phyloP scores from a whole-genome alignment of 2,797 vertebrate genomes.

The Smutsia gigantea region DNA sequence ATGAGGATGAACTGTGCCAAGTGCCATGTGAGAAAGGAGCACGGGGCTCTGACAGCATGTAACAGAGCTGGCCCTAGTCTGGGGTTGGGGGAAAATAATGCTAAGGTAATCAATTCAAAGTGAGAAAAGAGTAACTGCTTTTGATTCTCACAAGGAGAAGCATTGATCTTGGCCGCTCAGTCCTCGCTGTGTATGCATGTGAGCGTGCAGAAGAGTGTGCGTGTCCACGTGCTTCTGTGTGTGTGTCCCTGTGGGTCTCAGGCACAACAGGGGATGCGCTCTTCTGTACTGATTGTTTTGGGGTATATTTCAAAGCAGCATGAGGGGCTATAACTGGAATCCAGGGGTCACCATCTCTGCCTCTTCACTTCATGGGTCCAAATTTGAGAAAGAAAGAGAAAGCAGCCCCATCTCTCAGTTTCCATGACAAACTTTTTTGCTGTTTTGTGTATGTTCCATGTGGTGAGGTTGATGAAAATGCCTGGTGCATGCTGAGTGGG shows the following conservation, averaged over 20 bases:
- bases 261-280: fast-evolving
- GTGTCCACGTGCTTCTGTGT: neutral
- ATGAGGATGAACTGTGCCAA: neutral
- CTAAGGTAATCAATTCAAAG: constrained; percentile 20
- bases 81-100: neutral
- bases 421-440: neutral
- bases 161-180: neutral
- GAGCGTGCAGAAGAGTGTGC: neutral
- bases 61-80: neutral
- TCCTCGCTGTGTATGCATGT: neutral
- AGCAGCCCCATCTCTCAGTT: neutral
- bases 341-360: neutral
- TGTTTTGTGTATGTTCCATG: neutral
- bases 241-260: neutral
- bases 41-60: neutral
- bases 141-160: constrained; percentile 44
- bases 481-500: neutral
- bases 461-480: neutral
- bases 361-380: neutral
- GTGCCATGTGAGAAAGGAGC: fast-evolving
- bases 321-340: neutral
- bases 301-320: neutral
- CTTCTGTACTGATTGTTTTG: neutral
- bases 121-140: constrained; percentile 34
- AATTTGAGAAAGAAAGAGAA: neutral